Conservation (phyloP, 2,113 vertebrate genomes). For the Rhegmatorhina hoffmannsi region DNA sequence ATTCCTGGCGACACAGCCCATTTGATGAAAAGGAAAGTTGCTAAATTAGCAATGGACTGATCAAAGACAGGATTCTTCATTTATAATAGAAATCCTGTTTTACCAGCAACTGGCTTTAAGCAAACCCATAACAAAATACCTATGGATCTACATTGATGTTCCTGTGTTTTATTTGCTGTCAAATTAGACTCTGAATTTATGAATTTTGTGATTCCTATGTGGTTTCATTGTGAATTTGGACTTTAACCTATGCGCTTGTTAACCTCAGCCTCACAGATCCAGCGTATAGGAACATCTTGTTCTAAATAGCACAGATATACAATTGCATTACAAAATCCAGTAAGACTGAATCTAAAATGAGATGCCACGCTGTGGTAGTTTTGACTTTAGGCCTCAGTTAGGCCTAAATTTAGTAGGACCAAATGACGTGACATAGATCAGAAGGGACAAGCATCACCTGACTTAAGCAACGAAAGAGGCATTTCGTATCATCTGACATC, state of each 20-base stretch:
- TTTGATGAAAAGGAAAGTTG: neutral
- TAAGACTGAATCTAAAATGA: neutral
- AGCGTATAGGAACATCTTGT: neutral
- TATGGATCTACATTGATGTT: neutral
- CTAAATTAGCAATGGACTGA: neutral
- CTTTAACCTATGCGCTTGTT: neutral
- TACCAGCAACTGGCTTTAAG: neutral
- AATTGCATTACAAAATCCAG: neutral
- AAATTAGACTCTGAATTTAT: neutral
- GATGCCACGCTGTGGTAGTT: neutral
- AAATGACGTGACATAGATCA: no score
- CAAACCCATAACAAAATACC: accelerated
- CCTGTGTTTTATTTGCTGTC: neutral
- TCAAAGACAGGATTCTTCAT: accelerated
- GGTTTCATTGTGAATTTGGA: neutral
- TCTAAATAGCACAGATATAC: neutral
- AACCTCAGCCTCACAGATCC: neutral
- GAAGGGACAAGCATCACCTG: no score
- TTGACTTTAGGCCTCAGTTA: no score
- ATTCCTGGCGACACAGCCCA: neutral
- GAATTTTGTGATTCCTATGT: neutral
- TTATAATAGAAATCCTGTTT: neutral
- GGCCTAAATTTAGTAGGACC: no score
- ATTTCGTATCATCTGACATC: no score
- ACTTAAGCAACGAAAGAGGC: no score